Evolutionary conservation across 2,113 vertebrate species (phyloP).

Genomic region (Spheniscus mendiculus): DNA sequence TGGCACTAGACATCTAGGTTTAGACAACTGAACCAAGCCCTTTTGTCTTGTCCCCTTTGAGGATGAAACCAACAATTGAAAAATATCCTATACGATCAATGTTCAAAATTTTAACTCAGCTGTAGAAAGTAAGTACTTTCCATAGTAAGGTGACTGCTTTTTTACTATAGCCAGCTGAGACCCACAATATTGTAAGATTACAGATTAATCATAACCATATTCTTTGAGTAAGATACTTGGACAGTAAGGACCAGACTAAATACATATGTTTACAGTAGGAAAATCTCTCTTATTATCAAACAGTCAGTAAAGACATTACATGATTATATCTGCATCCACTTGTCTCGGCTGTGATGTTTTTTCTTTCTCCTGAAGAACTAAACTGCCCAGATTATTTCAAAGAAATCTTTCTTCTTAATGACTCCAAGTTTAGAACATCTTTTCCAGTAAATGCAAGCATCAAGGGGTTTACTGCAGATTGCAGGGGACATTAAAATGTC

Average conservation of each 20-base stretch:
- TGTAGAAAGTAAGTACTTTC: neutral
- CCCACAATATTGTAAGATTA: neutral
- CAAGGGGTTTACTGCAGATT: neutral
- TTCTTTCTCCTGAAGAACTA: neutral
- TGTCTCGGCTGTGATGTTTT: neutral
- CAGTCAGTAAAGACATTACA: neutral
- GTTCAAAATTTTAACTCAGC: neutral
- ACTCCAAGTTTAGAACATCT: neutral
- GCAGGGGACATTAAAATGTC: neutral
- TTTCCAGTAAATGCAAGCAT: neutral
- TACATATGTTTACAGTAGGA: neutral
- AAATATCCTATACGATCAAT: neutral
- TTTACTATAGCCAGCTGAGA: neutral
- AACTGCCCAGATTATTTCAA: neutral
- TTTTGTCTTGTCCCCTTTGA: neutral
- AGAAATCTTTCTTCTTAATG: neutral
- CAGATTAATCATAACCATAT: neutral
- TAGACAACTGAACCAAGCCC: neutral
- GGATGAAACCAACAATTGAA: neutral
- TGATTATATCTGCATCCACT: neutral
- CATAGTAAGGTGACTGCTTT: neutral
- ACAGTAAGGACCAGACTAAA: neutral
- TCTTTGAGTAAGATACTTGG: neutral
- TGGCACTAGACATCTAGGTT: neutral
- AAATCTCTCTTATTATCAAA: neutral